These are phyloP conservation scores for Steinernema carpocapsae DNA, from an alignment of 2,888 invertebrate genomes.

Conservation along the genomic window DNA sequence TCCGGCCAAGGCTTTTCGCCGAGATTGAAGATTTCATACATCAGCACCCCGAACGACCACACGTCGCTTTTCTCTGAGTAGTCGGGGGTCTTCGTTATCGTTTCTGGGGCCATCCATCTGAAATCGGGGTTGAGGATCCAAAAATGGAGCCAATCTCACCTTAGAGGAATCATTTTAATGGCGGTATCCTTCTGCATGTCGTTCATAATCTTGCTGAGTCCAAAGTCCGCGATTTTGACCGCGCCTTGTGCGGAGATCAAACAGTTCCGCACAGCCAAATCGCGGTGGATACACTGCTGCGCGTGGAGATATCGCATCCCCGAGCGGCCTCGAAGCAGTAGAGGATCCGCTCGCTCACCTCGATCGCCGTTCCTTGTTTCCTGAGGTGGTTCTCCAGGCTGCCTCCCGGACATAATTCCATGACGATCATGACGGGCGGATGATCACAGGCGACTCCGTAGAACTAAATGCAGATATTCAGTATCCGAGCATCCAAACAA, in stretches of 20 bases:
- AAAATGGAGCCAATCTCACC: slow-evolving; percentile 38
- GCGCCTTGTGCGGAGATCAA: slow-evolving; percentile 70
- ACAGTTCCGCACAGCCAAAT: slow-evolving; percentile 84
- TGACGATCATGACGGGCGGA: slow-evolving; percentile 97
- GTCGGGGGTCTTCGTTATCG: slow-evolving; percentile 47
- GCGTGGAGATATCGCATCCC: slow-evolving; percentile 84
- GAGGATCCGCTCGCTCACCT: slow-evolving; percentile 37
- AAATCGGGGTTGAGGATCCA: too few relatives aligned
- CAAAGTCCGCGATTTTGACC: slow-evolving; percentile 69
- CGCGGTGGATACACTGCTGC: slow-evolving; percentile 83
- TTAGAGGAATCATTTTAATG: slow-evolving; percentile 42
- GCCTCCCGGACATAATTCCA: slow-evolving; percentile 81
- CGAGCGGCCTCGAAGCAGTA: slow-evolving; percentile 73
- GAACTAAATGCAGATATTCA: slow-evolving; percentile 73
- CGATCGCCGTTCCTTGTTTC: slow-evolving; percentile 21
- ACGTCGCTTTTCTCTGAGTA: slow-evolving; percentile 54
- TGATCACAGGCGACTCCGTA: slow-evolving; percentile 97
- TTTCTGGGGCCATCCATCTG: slow-evolving; percentile 60
- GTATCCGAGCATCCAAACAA: neutral
- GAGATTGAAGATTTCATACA: slow-evolving; percentile 51
- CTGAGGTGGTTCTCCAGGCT: slow-evolving; percentile 50
- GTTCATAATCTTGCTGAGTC: slow-evolving; percentile 51
- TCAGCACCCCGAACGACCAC: slow-evolving; percentile 57
- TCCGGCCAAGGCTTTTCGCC: slow-evolving; percentile 42
- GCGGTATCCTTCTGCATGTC: slow-evolving; percentile 37